Evolutionary conservation across 2,113 vertebrate genomes (phyloP).

Genomic region (Pygoscelis antarcticus): DNA sequence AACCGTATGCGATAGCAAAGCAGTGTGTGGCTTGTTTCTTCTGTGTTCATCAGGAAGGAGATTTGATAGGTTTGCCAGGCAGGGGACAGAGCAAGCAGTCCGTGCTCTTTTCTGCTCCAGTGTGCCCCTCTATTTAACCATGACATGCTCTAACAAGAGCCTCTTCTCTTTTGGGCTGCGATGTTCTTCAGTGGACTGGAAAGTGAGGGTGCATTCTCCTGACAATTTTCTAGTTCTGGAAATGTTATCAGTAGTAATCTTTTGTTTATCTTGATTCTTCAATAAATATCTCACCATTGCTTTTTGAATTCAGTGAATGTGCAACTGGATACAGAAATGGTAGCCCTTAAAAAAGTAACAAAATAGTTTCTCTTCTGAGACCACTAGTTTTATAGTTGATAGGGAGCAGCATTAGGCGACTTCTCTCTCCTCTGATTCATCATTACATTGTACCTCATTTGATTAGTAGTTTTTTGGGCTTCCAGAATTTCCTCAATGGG

Average conservation of each 20-base stretch:
- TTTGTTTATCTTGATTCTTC: neutral
- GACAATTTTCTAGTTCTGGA: neutral
- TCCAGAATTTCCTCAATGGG: neutral
- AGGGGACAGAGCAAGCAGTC: neutral
- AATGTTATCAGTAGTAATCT: neutral
- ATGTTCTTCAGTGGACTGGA: neutral
- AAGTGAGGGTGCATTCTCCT: neutral
- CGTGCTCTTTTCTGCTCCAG: neutral
- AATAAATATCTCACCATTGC: neutral
- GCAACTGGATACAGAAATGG: neutral
- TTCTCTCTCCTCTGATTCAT: neutral
- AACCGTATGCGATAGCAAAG: accelerated
- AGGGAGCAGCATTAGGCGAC: neutral
- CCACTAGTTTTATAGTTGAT: neutral
- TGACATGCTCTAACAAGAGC: neutral
- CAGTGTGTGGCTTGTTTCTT: neutral
- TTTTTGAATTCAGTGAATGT: neutral
- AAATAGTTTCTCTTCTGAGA: neutral
- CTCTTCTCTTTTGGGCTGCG: neutral
- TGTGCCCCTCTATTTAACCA: neutral
- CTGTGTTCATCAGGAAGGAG: neutral
- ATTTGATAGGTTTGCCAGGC: neutral
- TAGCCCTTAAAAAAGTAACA: neutral
- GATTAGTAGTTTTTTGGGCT: neutral
- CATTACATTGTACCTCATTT: neutral